phyloP scores from a whole-genome alignment of 2,888 invertebrate species.

The Gasteruption jaculator region DNA sequence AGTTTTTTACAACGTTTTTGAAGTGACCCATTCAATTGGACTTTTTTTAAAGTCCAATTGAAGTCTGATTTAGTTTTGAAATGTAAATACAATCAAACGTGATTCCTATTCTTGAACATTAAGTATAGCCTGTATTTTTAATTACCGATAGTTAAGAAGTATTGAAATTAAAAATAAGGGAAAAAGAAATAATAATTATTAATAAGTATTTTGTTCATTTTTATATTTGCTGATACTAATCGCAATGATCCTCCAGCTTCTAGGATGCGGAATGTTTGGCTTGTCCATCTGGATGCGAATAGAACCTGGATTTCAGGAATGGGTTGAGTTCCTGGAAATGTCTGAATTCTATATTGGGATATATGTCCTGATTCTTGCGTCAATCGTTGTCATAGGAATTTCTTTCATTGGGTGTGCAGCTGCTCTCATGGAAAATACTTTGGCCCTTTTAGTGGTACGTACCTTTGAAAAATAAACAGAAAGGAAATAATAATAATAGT shows the following conservation, averaged over 20 bases:
- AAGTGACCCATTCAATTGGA: no score
- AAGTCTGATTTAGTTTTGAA: no score
- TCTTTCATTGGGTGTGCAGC: constrained; percentile 79
- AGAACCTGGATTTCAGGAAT: constrained; percentile 78
- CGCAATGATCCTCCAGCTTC: constrained; percentile 71
- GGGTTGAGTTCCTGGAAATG: constrained; percentile 72
- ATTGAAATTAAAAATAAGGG: no score
- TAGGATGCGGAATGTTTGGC: constrained; percentile 74
- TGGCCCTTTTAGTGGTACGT: constrained; percentile 69
- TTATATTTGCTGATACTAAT: constrained; percentile 14
- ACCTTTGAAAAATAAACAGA: constrained; percentile 5
- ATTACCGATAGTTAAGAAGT: no score
- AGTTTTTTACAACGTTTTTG: no score
- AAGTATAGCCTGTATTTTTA: no score
- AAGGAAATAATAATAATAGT: constrained; percentile 5
- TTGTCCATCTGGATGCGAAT: constrained; percentile 77
- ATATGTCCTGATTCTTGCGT: constrained; percentile 72
- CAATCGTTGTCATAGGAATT: constrained; percentile 70
- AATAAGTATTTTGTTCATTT: constrained; percentile 13
- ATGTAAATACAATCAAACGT: no score
- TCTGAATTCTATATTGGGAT: constrained; percentile 78
- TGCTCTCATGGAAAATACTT: constrained; percentile 71
- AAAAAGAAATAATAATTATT: not conserved
- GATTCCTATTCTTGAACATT: no score
- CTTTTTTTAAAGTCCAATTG: no score